Conservation (phyloP, 2,797 vertebrate genomes). For the Anableps anableps region DNA sequence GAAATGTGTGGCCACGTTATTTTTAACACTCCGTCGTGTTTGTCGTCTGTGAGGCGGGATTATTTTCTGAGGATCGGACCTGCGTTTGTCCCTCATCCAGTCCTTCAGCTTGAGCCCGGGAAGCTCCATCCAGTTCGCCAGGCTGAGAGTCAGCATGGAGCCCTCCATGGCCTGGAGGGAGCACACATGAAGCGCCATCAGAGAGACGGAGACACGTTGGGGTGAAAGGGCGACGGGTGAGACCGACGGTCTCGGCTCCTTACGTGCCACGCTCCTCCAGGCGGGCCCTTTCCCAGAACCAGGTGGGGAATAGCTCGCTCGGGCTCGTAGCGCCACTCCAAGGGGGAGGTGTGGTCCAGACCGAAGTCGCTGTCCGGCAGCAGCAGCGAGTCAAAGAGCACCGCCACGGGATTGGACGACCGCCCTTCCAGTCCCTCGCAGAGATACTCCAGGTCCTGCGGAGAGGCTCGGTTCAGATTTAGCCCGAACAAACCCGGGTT, state of each 20-base stretch:
- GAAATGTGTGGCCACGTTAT: no score
- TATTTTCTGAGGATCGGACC: conserved; percentile 59
- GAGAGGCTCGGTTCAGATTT: neutral
- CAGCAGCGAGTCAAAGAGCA: conserved; percentile 86
- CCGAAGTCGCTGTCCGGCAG: conserved; percentile 84
- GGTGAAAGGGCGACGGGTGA: no score
- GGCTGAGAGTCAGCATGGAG: conserved; percentile 85
- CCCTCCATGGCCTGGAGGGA: conserved; percentile 83
- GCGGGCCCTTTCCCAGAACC: conserved; percentile 83
- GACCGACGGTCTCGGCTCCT: no score
- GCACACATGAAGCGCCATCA: neutral
- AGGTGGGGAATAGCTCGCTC: conserved; percentile 78
- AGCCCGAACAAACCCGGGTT: no score
- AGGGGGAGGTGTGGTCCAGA: conserved; percentile 73
- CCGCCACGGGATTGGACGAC: conserved; percentile 83
- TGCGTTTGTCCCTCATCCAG: conserved; percentile 86
- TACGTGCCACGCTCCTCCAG: conserved; percentile 87
- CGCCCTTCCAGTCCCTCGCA: conserved; percentile 85
- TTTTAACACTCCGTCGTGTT: no score
- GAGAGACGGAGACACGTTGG: no score
- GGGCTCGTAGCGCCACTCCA: conserved; percentile 80
- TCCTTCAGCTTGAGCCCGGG: conserved; percentile 85
- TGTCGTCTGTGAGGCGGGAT: no score
- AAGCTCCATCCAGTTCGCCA: conserved; percentile 88
- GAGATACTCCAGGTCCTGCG: conserved; percentile 83